A percentile compares a stretch with the other conserved stretches of the same genome.
Evolutionary conservation across 1,140 invertebrate species (phyloP).

Genomic region (Drosophila pseudoananassae): DNA sequence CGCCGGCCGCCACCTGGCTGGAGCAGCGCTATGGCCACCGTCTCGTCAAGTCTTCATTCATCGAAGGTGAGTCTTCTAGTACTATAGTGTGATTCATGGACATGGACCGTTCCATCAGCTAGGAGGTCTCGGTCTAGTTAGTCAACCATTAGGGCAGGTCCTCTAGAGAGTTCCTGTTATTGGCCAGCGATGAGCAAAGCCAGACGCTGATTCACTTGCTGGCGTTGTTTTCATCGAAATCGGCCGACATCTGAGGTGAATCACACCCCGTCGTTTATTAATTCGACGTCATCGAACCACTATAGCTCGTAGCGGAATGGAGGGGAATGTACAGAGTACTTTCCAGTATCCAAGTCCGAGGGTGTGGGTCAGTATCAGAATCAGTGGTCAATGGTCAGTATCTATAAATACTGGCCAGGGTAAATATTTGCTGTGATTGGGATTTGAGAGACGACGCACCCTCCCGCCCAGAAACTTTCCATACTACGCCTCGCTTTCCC

Average conservation of each 20-base stretch:
- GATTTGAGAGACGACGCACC: too few relatives aligned
- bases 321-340: neutral
- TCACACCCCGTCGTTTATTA: constrained; percentile 21
- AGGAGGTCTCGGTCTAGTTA: too few relatives aligned
- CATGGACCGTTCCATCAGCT: too few relatives aligned
- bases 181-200: neutral
- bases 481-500: neutral
- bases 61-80: constrained; percentile 71
- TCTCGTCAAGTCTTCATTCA: constrained; percentile 67
- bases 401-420: neutral
- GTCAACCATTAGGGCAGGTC: too few relatives aligned
- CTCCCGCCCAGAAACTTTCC: neutral
- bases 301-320: too few relatives aligned
- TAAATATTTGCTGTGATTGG: neutral
- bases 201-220: constrained; percentile 43
- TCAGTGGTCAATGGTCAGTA: too few relatives aligned
- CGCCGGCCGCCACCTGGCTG: constrained; percentile 18
- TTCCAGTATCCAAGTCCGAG: too few relatives aligned
- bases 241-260: constrained; percentile 46
- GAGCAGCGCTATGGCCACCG: constrained; percentile 48
- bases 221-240: constrained; percentile 50
- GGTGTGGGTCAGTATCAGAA: constrained; percentile 8
- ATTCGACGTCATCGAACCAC: constrained; percentile 32
- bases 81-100: too few relatives aligned
- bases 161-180: too few relatives aligned